phyloP scores from a whole-genome alignment of 37 sponge, comb jelly and placozoan genomes.

The Mnemiopsis leidyi region DNA sequence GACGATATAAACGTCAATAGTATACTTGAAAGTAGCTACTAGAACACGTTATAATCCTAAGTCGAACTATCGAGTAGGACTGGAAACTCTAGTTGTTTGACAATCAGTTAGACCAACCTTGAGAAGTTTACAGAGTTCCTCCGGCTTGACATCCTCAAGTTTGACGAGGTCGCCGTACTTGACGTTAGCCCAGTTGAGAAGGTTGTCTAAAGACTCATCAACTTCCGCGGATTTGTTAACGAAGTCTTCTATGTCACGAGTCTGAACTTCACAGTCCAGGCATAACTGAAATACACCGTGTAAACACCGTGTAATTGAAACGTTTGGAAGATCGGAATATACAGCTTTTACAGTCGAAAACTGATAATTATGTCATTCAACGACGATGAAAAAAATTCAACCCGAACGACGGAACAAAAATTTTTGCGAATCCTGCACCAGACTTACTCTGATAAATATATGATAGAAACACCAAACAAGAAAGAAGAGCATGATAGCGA shows the following conservation, averaged over 20 bases:
- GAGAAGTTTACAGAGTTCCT: background rate
- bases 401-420: too few species aligned
- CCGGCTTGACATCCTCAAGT: constrained; percentile 62
- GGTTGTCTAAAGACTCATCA: constrained; percentile 35
- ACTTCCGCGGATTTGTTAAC: constrained; percentile 52
- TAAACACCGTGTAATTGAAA: too few species aligned
- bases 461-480: background rate
- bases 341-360: too few species aligned
- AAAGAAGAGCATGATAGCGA: background rate
- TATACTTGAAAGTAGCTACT: too few species aligned
- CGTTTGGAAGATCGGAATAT: too few species aligned
- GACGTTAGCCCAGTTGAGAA: constrained; percentile 63
- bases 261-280: constrained; percentile 51
- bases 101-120: background rate
- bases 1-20: too few species aligned
- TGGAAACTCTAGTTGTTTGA: too few species aligned
- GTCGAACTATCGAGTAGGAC: too few species aligned
- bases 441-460: background rate
- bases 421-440: too few species aligned
- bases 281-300: constrained; percentile 27
- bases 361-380: too few species aligned
- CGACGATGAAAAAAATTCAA: background rate
- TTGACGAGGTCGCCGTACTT: constrained; percentile 52
- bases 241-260: constrained; percentile 52
- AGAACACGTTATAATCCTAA: too few species aligned